Base-by-base conservation (phyloP, 2,888 invertebrate species). In the Calameuta pallipes region DNA sequence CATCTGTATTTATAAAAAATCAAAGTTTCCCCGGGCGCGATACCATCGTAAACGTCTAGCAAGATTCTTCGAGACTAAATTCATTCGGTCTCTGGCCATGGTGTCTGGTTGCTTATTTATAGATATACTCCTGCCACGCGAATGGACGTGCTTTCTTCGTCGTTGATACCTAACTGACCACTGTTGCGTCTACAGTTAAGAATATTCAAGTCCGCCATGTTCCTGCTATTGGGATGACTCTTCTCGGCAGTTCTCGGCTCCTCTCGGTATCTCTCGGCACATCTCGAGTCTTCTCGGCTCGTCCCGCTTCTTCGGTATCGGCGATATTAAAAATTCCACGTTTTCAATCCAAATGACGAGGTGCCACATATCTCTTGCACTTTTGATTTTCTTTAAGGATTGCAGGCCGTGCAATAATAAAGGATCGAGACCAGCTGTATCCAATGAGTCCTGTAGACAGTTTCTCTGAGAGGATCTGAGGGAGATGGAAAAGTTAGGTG, bases 1-100 rank as follows among this genome's bases (percentile, higher is more conserved):
- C 85, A 84, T 86, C 84, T 85, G 83, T 87, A 85, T 86, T 86
- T 87, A 86, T 87, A 85, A 85, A 87, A 87, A 87, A 87, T 87
- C 86, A 83, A 85, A 86, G 86, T 85, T 82, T 75, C 74, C 35
- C 69, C 11, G 56, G 4, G 37, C 1, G 34, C 69, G 82, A 82
- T 82, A 79, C 75, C 73, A 82, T 82, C 82, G 76, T 77, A 76
- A 80, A 81, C 73, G 79, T 78, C 80, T 69, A 68, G n/a, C 76
- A 31, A 33, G 68, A 76, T n/a, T 78, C 69, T 56, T 56, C 56
- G 56, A 56, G 23, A 56, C 56, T 56, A 56, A 56, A 56, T 56
- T 56, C 56, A 56, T 56, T 56, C 56, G 15, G 23, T 56, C 56
- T 56, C 23, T 33, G 69, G 31, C 70, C 69, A 69, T 31, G 69